Percentiles rank a stretch among this genome's conserved stretches.
Conservation (phyloP, 30 jellyfish, hydroid and myxozoan genomes). For the Phacellophora camtschatica region DNA sequence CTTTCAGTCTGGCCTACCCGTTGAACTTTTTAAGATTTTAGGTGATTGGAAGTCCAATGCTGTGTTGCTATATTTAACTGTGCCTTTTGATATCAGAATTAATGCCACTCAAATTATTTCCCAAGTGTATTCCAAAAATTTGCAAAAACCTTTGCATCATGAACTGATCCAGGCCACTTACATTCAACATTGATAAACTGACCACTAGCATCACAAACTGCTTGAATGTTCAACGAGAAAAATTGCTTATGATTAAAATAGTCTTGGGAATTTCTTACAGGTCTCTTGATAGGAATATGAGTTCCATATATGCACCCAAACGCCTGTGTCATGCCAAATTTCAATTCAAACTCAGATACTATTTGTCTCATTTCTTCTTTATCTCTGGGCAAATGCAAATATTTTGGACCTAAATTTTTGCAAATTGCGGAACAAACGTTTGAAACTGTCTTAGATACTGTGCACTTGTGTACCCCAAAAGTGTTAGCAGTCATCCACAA, state of each 20-base stretch:
- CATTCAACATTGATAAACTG: slow-evolving; percentile 50
- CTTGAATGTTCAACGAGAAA: slow-evolving; percentile 38
- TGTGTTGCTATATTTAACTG: slow-evolving; percentile 1
- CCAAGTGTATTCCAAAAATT: too few relatives aligned
- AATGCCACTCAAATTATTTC: too few relatives aligned
- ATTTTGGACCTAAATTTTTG: slow-evolving; percentile 12
- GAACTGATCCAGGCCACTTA: slow-evolving; percentile 57
- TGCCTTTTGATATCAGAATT: not conserved
- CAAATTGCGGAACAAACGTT: slow-evolving; percentile 15
- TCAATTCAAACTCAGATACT: slow-evolving; percentile 7
- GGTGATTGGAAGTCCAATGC: slow-evolving; percentile 31
- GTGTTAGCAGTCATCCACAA: slow-evolving; percentile 56
- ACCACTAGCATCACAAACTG: slow-evolving; percentile 41
- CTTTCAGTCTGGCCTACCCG: slow-evolving; percentile 8
- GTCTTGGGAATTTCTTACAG: slow-evolving; percentile 31
- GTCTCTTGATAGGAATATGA: slow-evolving; percentile 40
- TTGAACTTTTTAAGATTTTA: not conserved
- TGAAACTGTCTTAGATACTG: not conserved
- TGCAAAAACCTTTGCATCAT: slow-evolving; percentile 63
- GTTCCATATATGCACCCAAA: slow-evolving; percentile 72
- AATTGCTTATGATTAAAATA: slow-evolving; percentile 2
- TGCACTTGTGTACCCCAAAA: slow-evolving; percentile 3
- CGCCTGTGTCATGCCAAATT: slow-evolving; percentile 58
- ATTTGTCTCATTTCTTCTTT: not conserved
- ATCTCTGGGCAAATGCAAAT: not conserved